Evolutionary conservation across 2,797 vertebrate genomes (phyloP).

Genomic region (Phataginus tricuspis): DNA sequence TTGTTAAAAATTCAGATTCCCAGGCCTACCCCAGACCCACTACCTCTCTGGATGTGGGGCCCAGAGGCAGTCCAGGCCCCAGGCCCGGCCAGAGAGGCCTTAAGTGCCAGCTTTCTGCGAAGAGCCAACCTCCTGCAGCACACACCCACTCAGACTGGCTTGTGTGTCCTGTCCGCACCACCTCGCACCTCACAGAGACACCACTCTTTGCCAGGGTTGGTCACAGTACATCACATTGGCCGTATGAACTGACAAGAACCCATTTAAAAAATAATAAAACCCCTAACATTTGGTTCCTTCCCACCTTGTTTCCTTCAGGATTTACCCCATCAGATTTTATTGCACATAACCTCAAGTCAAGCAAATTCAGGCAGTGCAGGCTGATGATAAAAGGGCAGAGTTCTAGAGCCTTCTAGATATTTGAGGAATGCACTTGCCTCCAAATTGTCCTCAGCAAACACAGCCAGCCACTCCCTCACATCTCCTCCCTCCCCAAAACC

Average conservation of each 20-base stretch:
- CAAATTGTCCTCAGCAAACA: not conserved
- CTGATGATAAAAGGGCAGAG: not conserved
- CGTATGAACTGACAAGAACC: not conserved
- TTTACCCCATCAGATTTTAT: not conserved
- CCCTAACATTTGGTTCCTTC: not conserved
- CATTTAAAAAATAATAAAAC: not conserved
- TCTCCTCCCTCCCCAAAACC: not conserved
- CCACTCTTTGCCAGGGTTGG: not conserved
- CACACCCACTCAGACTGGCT: not conserved
- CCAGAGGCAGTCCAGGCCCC: slow-evolving; percentile 44
- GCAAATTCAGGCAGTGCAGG: not conserved
- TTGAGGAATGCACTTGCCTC: not conserved
- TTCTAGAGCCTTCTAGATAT: not conserved
- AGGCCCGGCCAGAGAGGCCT: not conserved
- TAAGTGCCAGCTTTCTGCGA: not conserved
- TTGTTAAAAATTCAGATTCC: slow-evolving; percentile 83
- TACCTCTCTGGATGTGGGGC: slow-evolving; percentile 70
- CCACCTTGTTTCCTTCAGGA: not conserved
- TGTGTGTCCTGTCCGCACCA: rapidly evolving
- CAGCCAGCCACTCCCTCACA: not conserved
- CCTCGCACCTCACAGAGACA: not conserved
- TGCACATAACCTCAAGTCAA: not conserved
- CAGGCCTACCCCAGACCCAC: slow-evolving; percentile 77
- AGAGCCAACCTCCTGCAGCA: rapidly evolving
- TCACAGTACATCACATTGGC: not conserved